phyloP scores from a whole-genome alignment of 2,888 invertebrate genomes.

The Diplolepis rosae region DNA sequence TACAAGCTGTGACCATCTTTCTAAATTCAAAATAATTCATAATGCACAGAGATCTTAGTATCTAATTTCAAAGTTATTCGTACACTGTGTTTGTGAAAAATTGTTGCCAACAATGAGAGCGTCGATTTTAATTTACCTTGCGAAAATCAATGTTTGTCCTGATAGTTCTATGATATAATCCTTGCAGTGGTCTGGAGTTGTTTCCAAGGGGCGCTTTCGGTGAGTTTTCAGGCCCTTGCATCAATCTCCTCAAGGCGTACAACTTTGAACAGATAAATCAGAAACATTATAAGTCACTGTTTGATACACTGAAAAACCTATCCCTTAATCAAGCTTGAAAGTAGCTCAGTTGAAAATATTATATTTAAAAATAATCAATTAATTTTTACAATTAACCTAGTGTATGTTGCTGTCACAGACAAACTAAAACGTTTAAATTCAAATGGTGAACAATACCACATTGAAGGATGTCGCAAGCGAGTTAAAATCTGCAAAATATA shows the following conservation, averaged over 20 bases:
- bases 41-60: background rate
- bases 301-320: background rate
- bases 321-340: too few relatives aligned
- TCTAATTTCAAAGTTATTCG: background rate
- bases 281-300: background rate
- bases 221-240: conserved; percentile 90
- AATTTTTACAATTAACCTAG: too few relatives aligned
- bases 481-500: too few relatives aligned
- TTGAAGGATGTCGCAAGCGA: too few relatives aligned
- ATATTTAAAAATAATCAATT: too few relatives aligned
- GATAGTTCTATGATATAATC: conserved; percentile 93
- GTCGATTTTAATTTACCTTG: conserved; percentile 73
- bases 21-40: too few relatives aligned
- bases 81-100: background rate
- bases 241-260: conserved; percentile 89
- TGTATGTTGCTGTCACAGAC: too few relatives aligned
- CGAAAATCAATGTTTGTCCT: conserved; percentile 98
- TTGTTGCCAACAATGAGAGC: background rate
- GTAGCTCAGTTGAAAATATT: too few relatives aligned
- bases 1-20: too few relatives aligned
- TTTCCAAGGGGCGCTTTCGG: conserved; percentile 95
- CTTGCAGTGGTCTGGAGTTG: conserved; percentile 95
- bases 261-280: conserved; percentile 77
- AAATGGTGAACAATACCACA: too few relatives aligned
- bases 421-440: too few relatives aligned